Evolutionary conservation across 1,140 invertebrate genomes (phyloP).

Genomic region (Myzus persicae): DNA sequence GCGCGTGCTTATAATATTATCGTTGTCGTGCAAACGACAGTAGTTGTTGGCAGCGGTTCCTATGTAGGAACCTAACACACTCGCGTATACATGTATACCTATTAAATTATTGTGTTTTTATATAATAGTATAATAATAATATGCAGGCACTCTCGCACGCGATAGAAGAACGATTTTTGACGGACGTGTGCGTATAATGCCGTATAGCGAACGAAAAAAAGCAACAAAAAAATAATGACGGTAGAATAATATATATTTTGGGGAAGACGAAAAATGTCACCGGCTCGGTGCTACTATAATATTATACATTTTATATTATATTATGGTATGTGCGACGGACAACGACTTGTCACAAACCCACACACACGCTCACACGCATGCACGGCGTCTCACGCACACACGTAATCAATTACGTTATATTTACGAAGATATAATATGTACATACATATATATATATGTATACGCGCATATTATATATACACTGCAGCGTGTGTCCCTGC

Average conservation of each 20-base stretch:
- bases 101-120: background rate
- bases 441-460: background rate
- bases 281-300: background rate
- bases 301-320: background rate
- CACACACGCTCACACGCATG: background rate
- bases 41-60: background rate
- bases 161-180: constrained; percentile 15
- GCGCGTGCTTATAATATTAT: background rate
- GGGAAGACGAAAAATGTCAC: constrained; percentile 31
- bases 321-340: background rate
- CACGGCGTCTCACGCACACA: background rate
- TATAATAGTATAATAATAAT: background rate
- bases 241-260: background rate
- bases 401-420: constrained; percentile 22
- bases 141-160: background rate
- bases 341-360: constrained; percentile 1
- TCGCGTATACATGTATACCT: background rate
- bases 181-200: background rate
- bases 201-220: background rate
- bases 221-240: background rate
- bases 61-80: background rate
- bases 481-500: constrained; percentile 15
- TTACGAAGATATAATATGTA: no score
- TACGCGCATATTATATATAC: background rate
- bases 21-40: background rate